phyloP scores from a whole-genome alignment of 2,888 invertebrate species.

The Ormyrus nitidulus region DNA sequence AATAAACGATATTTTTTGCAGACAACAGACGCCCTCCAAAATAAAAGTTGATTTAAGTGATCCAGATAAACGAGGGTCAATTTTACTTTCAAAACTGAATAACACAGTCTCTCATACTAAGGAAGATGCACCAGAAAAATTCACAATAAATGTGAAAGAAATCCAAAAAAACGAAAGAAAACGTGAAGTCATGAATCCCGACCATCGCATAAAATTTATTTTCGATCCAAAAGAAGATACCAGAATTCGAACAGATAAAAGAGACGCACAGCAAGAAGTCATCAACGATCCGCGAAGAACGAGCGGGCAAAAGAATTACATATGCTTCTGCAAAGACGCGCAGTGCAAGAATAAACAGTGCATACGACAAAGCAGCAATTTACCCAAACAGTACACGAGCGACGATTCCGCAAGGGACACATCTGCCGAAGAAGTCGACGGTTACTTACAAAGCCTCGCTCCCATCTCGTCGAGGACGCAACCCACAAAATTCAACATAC shows the following conservation, averaged over 20 bases:
- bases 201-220: background rate
- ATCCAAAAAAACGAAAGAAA: background rate
- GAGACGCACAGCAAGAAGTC: background rate
- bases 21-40: constrained; percentile 8
- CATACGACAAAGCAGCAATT: background rate
- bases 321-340: constrained; percentile 62
- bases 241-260: background rate
- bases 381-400: background rate
- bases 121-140: constrained; percentile 14
- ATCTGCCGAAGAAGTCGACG: constrained; percentile 11
- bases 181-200: background rate
- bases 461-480: background rate
- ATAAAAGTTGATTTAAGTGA: constrained; percentile 2
- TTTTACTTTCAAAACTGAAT: constrained; percentile 11
- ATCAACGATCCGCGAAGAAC: background rate
- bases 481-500: constrained; percentile 59
- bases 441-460: background rate
- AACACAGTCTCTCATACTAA: background rate
- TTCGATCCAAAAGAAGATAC: background rate
- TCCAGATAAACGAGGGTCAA: constrained; percentile 13
- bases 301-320: constrained; percentile 58
- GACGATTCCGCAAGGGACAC: constrained; percentile 6
- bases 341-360: constrained; percentile 42
- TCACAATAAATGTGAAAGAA: background rate
- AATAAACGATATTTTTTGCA: constrained; percentile 2